Evolutionary conservation across 2,888 invertebrate genomes (phyloP), one percentile per base, ranked within the genome.

Genomic region (Eulithis testata): DNA sequence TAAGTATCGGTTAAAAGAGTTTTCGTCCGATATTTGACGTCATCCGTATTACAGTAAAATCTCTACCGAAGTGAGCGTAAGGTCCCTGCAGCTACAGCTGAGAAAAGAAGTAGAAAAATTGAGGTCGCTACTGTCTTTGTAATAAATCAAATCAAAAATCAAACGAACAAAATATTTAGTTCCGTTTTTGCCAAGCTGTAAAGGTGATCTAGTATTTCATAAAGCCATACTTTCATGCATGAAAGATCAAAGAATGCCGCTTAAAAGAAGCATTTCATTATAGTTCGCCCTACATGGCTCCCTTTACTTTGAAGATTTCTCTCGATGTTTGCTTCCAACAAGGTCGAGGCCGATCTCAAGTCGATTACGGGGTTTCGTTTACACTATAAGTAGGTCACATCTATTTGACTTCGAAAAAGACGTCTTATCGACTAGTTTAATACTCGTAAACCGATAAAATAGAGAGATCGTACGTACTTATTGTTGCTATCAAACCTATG

Each of bases 191-290:
- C 2, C 31, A 31, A 8, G 9, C 8, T 37, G 5, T 40, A 40
- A 40, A 40, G 40, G 40, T 40, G 9, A 9, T 40, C 9, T 40
- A 21, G 40, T 49, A 40, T 63, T 43, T 57, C 58, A 47, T 37
- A 37, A 63, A 58, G 27, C 11, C 8, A 14, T 27, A 51, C 37
- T 49, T 44, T 43, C 49, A 14, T 43, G 14, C 68, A 72, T 72
- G 71, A 76, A 67, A 71, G 72, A 63, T 60, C 62, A 63, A 60
- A 37, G 21, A 45, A 44, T 59, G 7, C 54, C 37, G 21, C n/a
- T 45, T 50, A 55, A 55, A 54, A 73, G 72, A 76, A 77, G 76
- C 73, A 76, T 74, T 76, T 69, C 70, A 71, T 74, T 72, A 72
- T 68, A 72, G 66, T 65, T 68, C 50, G 14, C 63, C 47, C 12